A percentile compares a stretch with the other conserved stretches of the same genome.
phyloP scores from a whole-genome alignment of 2,113 vertebrate species.

The Myrmecobius fasciatus region DNA sequence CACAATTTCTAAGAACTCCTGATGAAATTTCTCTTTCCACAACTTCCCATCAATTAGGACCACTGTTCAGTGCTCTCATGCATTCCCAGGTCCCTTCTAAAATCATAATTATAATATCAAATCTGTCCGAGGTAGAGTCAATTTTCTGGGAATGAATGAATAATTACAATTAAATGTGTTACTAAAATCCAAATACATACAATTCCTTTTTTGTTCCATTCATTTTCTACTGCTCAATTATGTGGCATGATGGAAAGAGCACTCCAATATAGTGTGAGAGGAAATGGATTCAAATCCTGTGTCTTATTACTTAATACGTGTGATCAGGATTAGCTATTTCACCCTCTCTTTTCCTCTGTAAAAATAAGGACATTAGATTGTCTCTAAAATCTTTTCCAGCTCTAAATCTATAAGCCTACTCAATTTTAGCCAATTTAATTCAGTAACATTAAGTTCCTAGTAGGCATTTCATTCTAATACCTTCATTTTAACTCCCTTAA shows the following conservation, averaged over 20 bases:
- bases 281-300: background rate
- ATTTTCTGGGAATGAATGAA: too few relatives aligned
- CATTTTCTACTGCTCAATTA: background rate
- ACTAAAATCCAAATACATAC: too few relatives aligned
- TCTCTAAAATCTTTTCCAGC: too few relatives aligned
- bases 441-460: background rate
- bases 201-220: background rate
- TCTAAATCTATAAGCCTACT: background rate
- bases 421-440: background rate
- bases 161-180: background rate
- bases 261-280: background rate
- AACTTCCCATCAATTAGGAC: too few relatives aligned
- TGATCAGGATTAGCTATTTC: background rate
- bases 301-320: background rate
- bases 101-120: background rate
- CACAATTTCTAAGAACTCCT: too few relatives aligned
- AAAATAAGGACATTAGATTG: background rate
- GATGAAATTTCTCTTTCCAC: too few relatives aligned
- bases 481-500: background rate
- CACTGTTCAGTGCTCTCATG: too few relatives aligned
- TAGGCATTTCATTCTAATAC: background rate
- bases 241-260: background rate
- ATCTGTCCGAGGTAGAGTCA: background rate
- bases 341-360: background rate
- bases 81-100: too few relatives aligned